These are phyloP conservation scores for Egretta garzetta DNA, from an alignment of 2,113 vertebrate species.

Conservation along the genomic window DNA sequence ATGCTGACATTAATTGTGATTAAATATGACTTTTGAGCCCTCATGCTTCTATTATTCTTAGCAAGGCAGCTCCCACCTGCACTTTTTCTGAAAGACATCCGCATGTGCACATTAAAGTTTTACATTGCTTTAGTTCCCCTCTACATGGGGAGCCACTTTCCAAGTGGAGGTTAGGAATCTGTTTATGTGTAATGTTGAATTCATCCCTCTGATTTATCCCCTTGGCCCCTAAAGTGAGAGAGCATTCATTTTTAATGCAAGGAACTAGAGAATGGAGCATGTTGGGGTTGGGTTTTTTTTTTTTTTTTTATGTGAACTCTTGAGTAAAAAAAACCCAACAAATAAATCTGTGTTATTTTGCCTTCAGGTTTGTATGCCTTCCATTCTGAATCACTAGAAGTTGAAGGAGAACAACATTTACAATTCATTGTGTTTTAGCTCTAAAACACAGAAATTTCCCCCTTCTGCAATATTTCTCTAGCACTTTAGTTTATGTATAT, in stretches of 20 bases:
- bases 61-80: background rate
- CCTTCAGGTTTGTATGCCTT: background rate
- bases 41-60: slow-evolving; percentile 26
- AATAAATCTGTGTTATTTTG: background rate
- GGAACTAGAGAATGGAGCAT: background rate
- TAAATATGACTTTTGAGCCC: slow-evolving; percentile 16
- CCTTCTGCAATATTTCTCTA: background rate
- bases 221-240: background rate
- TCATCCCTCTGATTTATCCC: background rate
- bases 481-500: background rate
- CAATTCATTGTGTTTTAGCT: background rate
- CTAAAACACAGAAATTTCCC: background rate
- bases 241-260: slow-evolving; percentile 1
- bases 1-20: slow-evolving; percentile 32
- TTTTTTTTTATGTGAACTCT: background rate
- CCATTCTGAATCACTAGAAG: background rate
- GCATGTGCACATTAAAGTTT: background rate
- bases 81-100: slow-evolving; percentile 13
- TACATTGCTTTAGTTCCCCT: background rate
- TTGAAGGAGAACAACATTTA: background rate
- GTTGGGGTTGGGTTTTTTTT: background rate
- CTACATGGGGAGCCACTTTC: background rate
- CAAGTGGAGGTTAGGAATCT: background rate
- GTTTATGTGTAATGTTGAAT: background rate
- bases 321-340: background rate